Percentiles rank a stretch among this genome's conserved stretches.
Conservation (phyloP, 2,888 invertebrate genomes). For the Portevinia maculata region DNA sequence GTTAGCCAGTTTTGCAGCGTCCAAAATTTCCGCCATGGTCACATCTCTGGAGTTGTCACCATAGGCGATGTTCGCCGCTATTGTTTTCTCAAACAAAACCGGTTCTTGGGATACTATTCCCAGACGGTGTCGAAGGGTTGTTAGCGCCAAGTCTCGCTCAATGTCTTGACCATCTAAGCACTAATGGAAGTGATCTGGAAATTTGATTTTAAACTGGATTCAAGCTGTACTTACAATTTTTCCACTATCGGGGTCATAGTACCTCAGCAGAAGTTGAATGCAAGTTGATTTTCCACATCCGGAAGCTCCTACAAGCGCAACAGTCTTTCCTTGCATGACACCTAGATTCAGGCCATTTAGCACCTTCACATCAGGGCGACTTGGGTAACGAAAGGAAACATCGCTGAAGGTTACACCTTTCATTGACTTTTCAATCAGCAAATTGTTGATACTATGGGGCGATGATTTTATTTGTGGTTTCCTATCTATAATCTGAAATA, state of each 20-base stretch:
- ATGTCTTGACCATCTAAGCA: constrained; percentile 89
- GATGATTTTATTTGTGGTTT: constrained; percentile 84
- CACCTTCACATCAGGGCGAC: constrained; percentile 88
- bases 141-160: constrained; percentile 87
- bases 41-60: constrained; percentile 88
- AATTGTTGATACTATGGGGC: constrained; percentile 79
- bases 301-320: constrained; percentile 89
- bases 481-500: constrained; percentile 86
- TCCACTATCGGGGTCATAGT: constrained; percentile 89
- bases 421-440: constrained; percentile 16
- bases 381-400: constrained; percentile 90
- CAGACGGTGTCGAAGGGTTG: constrained; percentile 87
- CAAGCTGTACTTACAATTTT: constrained; percentile 82
- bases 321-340: constrained; percentile 87
- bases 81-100: constrained; percentile 89
- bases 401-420: constrained; percentile 83
- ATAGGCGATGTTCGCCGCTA: constrained; percentile 92
- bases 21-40: constrained; percentile 87
- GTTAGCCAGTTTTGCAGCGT: constrained; percentile 88
- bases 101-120: constrained; percentile 93
- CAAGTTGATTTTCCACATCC: constrained; percentile 93
- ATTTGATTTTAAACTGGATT: background rate
- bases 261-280: constrained; percentile 89
- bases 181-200: constrained; percentile 83
- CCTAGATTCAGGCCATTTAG: constrained; percentile 87